phyloP scores from a whole-genome alignment of 2,113 vertebrate genomes.

The Anseranas semipalmata region DNA sequence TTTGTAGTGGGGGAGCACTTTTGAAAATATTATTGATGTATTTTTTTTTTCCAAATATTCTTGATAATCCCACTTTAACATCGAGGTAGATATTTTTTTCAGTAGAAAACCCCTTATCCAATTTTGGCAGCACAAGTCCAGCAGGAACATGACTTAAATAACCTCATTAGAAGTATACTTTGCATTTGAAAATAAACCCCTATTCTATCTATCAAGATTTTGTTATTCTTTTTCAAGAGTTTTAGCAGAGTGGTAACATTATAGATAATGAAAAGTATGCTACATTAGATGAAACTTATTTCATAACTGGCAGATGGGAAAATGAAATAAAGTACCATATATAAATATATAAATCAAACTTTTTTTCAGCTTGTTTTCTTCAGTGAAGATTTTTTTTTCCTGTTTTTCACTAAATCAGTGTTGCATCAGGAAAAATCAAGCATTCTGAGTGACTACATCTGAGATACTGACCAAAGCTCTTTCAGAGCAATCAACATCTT shows the following conservation, averaged over 20 bases:
- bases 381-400: neutral
- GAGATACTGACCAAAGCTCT: neutral
- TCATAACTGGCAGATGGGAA: neutral
- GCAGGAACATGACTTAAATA: neutral
- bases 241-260: neutral
- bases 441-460: neutral
- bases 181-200: neutral
- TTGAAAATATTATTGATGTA: neutral
- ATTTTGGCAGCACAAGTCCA: neutral
- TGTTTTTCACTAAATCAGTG: neutral
- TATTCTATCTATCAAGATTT: neutral
- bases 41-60: neutral
- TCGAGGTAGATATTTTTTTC: neutral
- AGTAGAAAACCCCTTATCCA: rapidly evolving
- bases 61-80: neutral
- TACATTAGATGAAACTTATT: neutral
- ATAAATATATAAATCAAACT: neutral
- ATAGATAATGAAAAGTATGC: neutral
- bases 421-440: neutral
- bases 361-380: neutral
- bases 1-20: neutral
- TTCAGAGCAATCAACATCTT: neutral
- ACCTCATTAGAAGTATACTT: neutral
- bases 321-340: neutral
- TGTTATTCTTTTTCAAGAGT: neutral